Percentiles rank a stretch among this genome's conserved stretches.
Evolutionary conservation across 2,888 invertebrate species (phyloP).

Genomic region (Mythimna lalbum): DNA sequence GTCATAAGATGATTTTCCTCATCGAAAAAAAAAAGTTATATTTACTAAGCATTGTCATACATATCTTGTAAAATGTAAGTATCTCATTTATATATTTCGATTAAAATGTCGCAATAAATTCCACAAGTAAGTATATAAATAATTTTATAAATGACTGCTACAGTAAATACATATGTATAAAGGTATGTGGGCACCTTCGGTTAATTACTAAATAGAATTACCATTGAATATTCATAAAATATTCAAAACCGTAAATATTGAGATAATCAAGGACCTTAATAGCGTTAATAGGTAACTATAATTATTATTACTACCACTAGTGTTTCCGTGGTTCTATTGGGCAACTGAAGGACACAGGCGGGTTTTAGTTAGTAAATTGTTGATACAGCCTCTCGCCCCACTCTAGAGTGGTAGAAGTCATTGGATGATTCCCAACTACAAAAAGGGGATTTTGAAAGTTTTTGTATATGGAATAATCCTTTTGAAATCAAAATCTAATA

Average conservation of each 20-base stretch:
- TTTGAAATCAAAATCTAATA: too few relatives aligned
- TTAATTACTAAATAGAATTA: slow-evolving; percentile 40
- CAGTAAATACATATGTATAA: slow-evolving; percentile 2
- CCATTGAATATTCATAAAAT: slow-evolving; percentile 44
- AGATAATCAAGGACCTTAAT: not conserved
- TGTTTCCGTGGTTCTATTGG: too few relatives aligned
- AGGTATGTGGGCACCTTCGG: not conserved
- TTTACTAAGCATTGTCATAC: too few relatives aligned
- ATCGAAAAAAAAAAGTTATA: too few relatives aligned
- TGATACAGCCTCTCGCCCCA: too few relatives aligned
- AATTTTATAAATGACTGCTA: slow-evolving; percentile 13
- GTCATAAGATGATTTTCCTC: too few relatives aligned
- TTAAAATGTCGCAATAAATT: slow-evolving; percentile 22
- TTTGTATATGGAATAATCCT: not conserved
- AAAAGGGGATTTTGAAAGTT: not conserved
- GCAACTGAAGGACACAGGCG: too few relatives aligned
- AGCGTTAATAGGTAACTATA: not conserved
- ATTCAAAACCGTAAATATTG: not conserved
- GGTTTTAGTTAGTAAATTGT: too few relatives aligned
- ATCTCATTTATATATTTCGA: slow-evolving; percentile 11
- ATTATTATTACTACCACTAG: too few relatives aligned
- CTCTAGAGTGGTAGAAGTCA: too few relatives aligned
- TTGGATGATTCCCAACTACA: too few relatives aligned
- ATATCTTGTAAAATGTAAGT: too few relatives aligned
- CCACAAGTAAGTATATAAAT: not conserved